Evolutionary conservation across 2,888 invertebrate species (phyloP).

Genomic region (Lomographa bimaculata): DNA sequence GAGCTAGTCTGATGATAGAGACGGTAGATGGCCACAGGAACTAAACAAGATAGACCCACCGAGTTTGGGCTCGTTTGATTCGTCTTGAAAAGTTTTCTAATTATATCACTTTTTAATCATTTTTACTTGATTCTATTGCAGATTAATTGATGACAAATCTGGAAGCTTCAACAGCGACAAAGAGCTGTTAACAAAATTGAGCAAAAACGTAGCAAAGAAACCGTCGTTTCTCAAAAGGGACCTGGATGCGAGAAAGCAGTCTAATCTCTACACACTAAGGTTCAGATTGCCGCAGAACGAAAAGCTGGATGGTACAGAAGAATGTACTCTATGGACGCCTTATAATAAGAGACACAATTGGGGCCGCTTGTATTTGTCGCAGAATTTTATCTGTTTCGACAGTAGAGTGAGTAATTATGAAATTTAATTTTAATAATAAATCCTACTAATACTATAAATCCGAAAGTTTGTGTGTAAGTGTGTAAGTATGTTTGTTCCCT

Average conservation of each 20-base stretch:
- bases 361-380: slow-evolving; percentile 95
- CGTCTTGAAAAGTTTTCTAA: too few relatives aligned
- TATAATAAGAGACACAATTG: slow-evolving; percentile 95
- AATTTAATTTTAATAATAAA: too few relatives aligned
- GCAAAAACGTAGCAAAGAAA: slow-evolving; percentile 94
- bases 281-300: slow-evolving; percentile 94
- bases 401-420: slow-evolving; percentile 96
- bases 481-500: too few relatives aligned
- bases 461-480: too few relatives aligned
- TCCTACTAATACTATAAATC: too few relatives aligned
- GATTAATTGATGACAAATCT: slow-evolving; percentile 96
- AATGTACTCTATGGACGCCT: slow-evolving; percentile 96
- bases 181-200: slow-evolving; percentile 91
- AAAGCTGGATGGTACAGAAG: slow-evolving; percentile 96
- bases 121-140: slow-evolving; percentile 78
- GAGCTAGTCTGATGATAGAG: too few relatives aligned
- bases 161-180: slow-evolving; percentile 94
- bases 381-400: slow-evolving; percentile 97
- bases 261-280: slow-evolving; percentile 93
- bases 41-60: too few relatives aligned
- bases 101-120: too few relatives aligned
- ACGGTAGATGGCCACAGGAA: too few relatives aligned
- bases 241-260: slow-evolving; percentile 96
- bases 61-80: too few relatives aligned
- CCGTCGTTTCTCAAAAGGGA: slow-evolving; percentile 96